Conservation (phyloP, 2,797 vertebrate species). For the Danionella dracula region DNA sequence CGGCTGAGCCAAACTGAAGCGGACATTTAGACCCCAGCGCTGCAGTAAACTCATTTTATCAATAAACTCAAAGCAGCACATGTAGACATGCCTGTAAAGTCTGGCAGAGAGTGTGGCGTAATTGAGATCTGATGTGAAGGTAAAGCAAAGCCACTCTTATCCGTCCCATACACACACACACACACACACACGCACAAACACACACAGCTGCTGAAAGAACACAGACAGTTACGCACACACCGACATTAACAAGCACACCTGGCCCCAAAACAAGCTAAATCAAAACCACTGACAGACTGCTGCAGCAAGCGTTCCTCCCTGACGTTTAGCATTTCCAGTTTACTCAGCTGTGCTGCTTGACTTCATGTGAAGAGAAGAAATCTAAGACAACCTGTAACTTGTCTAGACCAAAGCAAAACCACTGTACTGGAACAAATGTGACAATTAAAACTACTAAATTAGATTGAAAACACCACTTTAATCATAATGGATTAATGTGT, state of each 20-base stretch:
- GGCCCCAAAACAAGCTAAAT: slow-evolving; percentile 34
- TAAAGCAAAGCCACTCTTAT: slow-evolving; percentile 18
- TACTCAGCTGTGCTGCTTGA: slow-evolving; percentile 21
- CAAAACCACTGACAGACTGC: slow-evolving; percentile 21
- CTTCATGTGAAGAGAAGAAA: not conserved
- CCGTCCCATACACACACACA: slow-evolving; percentile 4
- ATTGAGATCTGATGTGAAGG: slow-evolving; percentile 44
- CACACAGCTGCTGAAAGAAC: slow-evolving; percentile 29
- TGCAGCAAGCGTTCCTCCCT: slow-evolving; percentile 32
- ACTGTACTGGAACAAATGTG: slow-evolving; percentile 23
- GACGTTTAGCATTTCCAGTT: slow-evolving; percentile 33
- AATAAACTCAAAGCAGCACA: slow-evolving; percentile 40
- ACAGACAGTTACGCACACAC: slow-evolving; percentile 10
- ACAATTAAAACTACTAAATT: no score
- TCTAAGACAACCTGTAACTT: slow-evolving; percentile 28
- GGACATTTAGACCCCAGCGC: slow-evolving; percentile 27
- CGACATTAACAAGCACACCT: slow-evolving; percentile 10
- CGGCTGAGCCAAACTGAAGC: slow-evolving; percentile 25
- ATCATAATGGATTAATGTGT: no score
- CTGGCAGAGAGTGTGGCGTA: slow-evolving; percentile 37
- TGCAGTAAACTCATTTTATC: slow-evolving; percentile 36
- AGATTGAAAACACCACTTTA: no score
- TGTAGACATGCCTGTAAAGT: slow-evolving; percentile 42
- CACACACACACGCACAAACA: no score
- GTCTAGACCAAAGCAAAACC: slow-evolving; percentile 32